Conservation (phyloP, 2,113 vertebrate genomes). For the Tamias sibiricus region DNA sequence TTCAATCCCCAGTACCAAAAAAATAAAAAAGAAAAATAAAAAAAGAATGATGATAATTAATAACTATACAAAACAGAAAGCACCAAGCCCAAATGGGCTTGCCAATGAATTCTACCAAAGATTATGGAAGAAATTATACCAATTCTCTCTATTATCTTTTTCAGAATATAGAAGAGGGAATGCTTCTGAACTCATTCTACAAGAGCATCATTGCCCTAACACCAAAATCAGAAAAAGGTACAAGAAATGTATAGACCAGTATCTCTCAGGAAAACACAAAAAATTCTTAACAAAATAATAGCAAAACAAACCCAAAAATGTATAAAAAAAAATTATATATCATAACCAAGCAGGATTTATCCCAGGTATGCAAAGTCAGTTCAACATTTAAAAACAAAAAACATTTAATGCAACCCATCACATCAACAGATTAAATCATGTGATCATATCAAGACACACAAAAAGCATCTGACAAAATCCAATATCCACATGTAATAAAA, state of each 20-base stretch:
- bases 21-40: too few species aligned
- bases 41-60: too few species aligned
- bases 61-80: background rate
- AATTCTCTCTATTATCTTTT: background rate
- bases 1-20: too few species aligned
- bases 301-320: background rate
- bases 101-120: background rate
- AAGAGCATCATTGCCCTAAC: background rate
- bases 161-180: background rate
- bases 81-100: background rate
- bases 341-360: background rate
- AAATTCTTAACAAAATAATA: conserved; percentile 2
- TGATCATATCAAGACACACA: background rate
- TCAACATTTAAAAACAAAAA: background rate
- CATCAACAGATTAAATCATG: background rate
- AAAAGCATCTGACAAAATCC: background rate
- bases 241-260: background rate
- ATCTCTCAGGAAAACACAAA: background rate
- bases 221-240: background rate
- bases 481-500: background rate
- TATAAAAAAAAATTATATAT: background rate
- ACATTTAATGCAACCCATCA: background rate
- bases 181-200: background rate
- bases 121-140: background rate
- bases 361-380: background rate